Conservation (phyloP, 53 echinoderm and acorn worm genomes). For the Mesocentrotus franciscanus region DNA sequence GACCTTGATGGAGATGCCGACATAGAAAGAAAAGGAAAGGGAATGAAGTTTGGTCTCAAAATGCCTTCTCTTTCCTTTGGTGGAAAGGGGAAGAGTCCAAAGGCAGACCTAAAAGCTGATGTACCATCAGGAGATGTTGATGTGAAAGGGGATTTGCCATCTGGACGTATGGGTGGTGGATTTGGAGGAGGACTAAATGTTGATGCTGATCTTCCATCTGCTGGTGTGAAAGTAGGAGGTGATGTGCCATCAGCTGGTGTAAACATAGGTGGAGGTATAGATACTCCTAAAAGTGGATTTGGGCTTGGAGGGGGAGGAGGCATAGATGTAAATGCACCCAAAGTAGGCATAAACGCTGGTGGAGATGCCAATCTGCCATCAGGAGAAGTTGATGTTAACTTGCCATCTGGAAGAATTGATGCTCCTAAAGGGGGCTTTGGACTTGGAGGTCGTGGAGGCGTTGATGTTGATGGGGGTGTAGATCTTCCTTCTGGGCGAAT, state of each 20-base stretch:
- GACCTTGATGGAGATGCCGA: slow-evolving; percentile 58
- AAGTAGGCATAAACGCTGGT: slow-evolving; percentile 65
- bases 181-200: slow-evolving; percentile 41
- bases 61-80: slow-evolving; percentile 56
- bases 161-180: slow-evolving; percentile 47
- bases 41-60: slow-evolving; percentile 48
- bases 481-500: slow-evolving; percentile 47
- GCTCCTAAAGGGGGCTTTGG: slow-evolving; percentile 66
- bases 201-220: slow-evolving; percentile 70
- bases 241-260: slow-evolving; percentile 54
- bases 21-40: slow-evolving; percentile 36
- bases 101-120: slow-evolving; percentile 63
- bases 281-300: slow-evolving; percentile 39
- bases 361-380: slow-evolving; percentile 72
- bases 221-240: slow-evolving; percentile 49
- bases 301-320: slow-evolving; percentile 41
- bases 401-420: slow-evolving; percentile 65
- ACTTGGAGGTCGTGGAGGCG: slow-evolving; percentile 66
- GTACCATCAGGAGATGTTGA: slow-evolving; percentile 66
- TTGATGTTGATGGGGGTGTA: slow-evolving; percentile 31
- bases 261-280: slow-evolving; percentile 63
- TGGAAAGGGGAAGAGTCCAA: slow-evolving; percentile 74
- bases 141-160: slow-evolving; percentile 65
- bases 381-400: slow-evolving; percentile 54
- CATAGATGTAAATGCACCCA: slow-evolving; percentile 66